Evolutionary conservation across 2,113 vertebrate genomes (phyloP), one percentile per base, ranked within the genome.

Genomic region (Arothron firmamentum): DNA sequence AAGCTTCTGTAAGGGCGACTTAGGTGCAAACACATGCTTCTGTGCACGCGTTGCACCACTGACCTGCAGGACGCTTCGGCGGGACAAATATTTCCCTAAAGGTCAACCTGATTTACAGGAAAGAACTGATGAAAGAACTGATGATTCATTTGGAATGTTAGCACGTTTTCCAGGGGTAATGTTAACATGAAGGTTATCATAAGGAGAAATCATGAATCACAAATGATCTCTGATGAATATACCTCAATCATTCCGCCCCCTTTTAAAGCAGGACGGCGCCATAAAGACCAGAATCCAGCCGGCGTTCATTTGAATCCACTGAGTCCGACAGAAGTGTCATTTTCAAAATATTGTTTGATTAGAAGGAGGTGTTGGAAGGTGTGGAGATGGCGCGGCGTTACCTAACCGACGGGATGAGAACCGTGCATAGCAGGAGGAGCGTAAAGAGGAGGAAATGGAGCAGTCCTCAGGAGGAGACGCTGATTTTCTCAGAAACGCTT

Each of bases 401-500:
- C 15, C 4, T 19, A 6, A n/a, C 31, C 13, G 4, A 31, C 15
- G 4, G 3, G 38, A 3, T 48, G 18, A 17, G 34, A 52, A 42
- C 31, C 12, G 11, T 43, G 23, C 54, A 43, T n/a, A 15, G 51
- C n/a, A 45, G 1, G 11, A 43, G 47, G 17, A 18, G 16, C 9
- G 25, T 25, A 61, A 19, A 67, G 15, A 50, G 15, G 16, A 49
- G 74, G 52, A 75, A 75, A 70, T 58, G 59, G 64, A 77, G 75
- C 65, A 62, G 55, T 74, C 59, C 72, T 78, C 59, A 14, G 18
- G 53, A 79, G 67, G 43, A 47, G 65, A 60, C 9, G 62, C 38
- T 78, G 59, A 71, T 75, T 65, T 82, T 75, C 69, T 74, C 62
- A 64, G 56, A 59, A 83, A 83, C 57, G 62, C 74, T 82, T 83